Percentiles rank a stretch among this genome's conserved stretches.
phyloP scores from a whole-genome alignment of 2,113 vertebrate genomes.

The Triplophysa rosa region DNA sequence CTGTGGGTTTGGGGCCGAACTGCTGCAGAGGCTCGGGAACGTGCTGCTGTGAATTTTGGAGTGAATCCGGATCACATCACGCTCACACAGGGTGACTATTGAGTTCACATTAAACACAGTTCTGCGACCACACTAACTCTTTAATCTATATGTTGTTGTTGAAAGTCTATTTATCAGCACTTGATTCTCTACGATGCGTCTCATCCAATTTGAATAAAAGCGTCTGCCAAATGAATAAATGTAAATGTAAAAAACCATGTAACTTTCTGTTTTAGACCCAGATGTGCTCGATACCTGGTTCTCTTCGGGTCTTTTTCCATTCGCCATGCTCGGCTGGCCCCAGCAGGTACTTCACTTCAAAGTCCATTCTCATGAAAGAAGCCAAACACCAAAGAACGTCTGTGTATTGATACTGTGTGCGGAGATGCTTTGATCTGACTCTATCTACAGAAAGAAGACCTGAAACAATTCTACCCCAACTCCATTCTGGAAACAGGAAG shows the following conservation, averaged over 20 bases:
- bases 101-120: background rate
- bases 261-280: slow-evolving; percentile 71
- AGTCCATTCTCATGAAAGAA: background rate
- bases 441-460: slow-evolving; percentile 75
- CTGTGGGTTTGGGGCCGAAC: slow-evolving; percentile 81
- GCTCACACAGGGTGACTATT: slow-evolving; percentile 75
- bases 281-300: slow-evolving; percentile 93
- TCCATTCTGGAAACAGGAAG: slow-evolving; percentile 87
- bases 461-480: slow-evolving; percentile 84
- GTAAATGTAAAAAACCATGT: background rate
- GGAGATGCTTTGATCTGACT: slow-evolving; percentile 3
- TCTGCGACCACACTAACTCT: no score
- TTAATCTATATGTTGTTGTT: no score
- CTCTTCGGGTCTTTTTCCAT: slow-evolving; percentile 88
- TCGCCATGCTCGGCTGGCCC: slow-evolving; percentile 91
- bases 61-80: slow-evolving; percentile 64
- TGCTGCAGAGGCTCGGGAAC: slow-evolving; percentile 76
- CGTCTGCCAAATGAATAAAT: no score
- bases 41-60: slow-evolving; percentile 74
- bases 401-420: background rate
- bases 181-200: no score
- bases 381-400: background rate
- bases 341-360: slow-evolving; percentile 66
- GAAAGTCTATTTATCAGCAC: no score
- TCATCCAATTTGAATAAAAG: no score